Evolutionary conservation across 2,113 vertebrate species (phyloP).

Genomic region (Ranitomeya imitator): DNA sequence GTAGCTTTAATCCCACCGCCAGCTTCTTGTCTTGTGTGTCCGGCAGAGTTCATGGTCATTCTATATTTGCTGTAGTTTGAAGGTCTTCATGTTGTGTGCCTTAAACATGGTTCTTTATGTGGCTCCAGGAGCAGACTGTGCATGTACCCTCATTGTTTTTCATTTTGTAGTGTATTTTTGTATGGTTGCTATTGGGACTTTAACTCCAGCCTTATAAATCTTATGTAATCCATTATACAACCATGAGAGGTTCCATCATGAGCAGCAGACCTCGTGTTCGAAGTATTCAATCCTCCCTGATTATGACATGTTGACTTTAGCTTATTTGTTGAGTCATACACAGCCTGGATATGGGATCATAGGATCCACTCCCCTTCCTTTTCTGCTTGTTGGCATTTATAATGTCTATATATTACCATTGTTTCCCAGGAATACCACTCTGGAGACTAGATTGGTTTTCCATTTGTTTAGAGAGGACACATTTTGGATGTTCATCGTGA

Average conservation of each 20-base stretch:
- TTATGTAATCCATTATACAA: conserved; percentile 36
- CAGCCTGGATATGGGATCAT: not conserved
- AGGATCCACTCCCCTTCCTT: not conserved
- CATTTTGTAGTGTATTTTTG: not conserved
- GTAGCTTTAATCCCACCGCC: not conserved
- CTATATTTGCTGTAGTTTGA: not conserved
- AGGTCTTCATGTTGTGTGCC: not conserved
- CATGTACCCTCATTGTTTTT: not conserved
- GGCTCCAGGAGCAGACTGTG: not conserved
- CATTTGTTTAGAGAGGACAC: not conserved
- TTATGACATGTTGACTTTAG: not conserved
- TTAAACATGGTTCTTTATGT: not conserved
- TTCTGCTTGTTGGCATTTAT: not conserved
- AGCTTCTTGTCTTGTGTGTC: not conserved
- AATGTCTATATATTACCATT: not conserved
- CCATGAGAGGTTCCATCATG: not conserved
- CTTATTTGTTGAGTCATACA: not conserved
- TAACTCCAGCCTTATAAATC: not conserved
- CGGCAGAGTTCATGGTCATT: not conserved
- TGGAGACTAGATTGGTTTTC: not conserved
- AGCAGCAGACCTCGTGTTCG: not conserved
- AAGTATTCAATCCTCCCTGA: not conserved
- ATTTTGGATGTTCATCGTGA: not conserved
- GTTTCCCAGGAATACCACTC: not conserved
- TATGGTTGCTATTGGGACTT: not conserved